Conservation (phyloP, 2,888 invertebrate genomes). For the Leptopilina myrica region DNA sequence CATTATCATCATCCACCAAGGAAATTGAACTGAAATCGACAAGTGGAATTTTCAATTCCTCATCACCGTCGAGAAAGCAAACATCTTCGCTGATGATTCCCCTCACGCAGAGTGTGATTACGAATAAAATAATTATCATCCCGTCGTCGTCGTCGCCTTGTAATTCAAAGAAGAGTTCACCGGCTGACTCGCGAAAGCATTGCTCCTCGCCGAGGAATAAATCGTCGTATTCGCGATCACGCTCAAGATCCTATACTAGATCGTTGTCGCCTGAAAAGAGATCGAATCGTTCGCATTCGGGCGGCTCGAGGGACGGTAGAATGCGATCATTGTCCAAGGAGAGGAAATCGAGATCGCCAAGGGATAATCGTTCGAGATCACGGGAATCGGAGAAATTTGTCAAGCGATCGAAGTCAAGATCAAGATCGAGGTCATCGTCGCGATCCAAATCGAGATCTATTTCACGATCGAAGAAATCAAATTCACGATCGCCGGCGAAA, state of each 20-base stretch:
- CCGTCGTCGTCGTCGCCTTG: conserved; percentile 33
- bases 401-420: conserved; percentile 62
- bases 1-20: neutral
- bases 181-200: conserved; percentile 53
- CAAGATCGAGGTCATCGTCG: conserved; percentile 58
- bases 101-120: no score
- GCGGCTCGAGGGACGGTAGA: conserved; percentile 56
- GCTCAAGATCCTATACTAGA: conserved; percentile 66
- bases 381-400: conserved; percentile 54
- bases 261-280: conserved; percentile 66
- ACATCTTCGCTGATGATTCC: no score
- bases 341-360: conserved; percentile 61
- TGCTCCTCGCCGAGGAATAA: conserved; percentile 61
- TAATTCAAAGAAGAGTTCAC: conserved; percentile 58
- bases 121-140: neutral
- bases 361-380: conserved; percentile 45
- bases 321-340: conserved; percentile 59
- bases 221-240: conserved; percentile 64
- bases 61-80: conserved; percentile 30
- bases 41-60: no score
- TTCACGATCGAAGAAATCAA: conserved; percentile 62
- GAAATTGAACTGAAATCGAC: no score
- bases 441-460: conserved; percentile 63
- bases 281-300: conserved; percentile 48
- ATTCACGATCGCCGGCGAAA: conserved; percentile 64